phyloP scores from a whole-genome alignment of 2,797 vertebrate species.

The Spinus olivaceus region DNA sequence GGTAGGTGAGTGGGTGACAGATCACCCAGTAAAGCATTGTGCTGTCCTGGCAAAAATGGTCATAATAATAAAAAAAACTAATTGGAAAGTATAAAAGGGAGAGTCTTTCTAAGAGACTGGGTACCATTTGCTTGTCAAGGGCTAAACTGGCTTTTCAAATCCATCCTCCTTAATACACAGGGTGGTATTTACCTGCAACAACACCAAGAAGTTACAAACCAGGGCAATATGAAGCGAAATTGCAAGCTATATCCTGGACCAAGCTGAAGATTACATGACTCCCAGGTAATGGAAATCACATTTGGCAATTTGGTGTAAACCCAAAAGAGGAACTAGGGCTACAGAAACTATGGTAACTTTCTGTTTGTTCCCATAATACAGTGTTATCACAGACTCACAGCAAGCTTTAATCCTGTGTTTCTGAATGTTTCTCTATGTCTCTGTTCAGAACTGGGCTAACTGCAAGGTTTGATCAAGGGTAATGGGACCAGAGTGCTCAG shows the following conservation, averaged over 20 bases:
- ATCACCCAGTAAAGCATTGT: background rate
- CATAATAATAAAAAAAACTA: background rate
- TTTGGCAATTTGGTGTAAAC: background rate
- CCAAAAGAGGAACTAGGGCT: background rate
- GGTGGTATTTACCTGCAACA: background rate
- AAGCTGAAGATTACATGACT: background rate
- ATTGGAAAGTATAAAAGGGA: background rate
- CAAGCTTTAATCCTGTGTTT: background rate
- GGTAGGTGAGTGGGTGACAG: background rate
- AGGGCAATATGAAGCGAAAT: background rate
- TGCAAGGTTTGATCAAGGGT: background rate
- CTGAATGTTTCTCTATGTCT: background rate
- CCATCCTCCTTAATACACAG: background rate
- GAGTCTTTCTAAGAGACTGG: background rate
- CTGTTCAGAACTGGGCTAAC: background rate
- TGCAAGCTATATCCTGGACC: background rate
- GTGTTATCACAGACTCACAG: background rate
- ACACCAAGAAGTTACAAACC: background rate
- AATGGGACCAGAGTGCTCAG: background rate
- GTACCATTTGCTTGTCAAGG: background rate
- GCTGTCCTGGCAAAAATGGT: background rate
- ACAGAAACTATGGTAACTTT: background rate
- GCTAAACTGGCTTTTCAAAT: background rate
- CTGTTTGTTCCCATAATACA: background rate
- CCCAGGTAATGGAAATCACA: background rate